Evolutionary conservation across 2,888 invertebrate species (phyloP).

Genomic region (Meganola albula): DNA sequence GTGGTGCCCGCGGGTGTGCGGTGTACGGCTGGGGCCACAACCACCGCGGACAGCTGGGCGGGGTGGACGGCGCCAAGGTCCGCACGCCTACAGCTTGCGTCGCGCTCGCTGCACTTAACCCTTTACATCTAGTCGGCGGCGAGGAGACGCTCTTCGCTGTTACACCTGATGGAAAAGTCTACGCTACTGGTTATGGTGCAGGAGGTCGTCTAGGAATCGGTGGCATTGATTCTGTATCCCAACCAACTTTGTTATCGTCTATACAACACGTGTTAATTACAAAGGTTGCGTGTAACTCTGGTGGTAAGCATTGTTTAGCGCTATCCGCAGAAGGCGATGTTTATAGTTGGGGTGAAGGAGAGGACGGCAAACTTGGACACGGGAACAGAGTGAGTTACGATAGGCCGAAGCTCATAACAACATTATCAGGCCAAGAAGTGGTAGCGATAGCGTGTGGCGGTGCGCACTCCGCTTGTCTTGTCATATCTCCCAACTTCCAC

Average conservation of each 20-base stretch:
- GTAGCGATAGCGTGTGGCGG: slow-evolving; percentile 96
- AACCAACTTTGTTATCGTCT: slow-evolving; percentile 93
- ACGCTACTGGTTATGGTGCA: slow-evolving; percentile 94
- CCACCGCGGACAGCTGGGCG: slow-evolving; percentile 96
- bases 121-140: slow-evolving; percentile 93
- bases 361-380: slow-evolving; percentile 95
- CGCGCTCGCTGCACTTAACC: slow-evolving; percentile 89
- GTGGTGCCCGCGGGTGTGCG: slow-evolving; percentile 89
- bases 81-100: slow-evolving; percentile 94
- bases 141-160: slow-evolving; percentile 97
- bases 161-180: slow-evolving; percentile 95
- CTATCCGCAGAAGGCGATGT: slow-evolving; percentile 95
- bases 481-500: too few species aligned
- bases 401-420: slow-evolving; percentile 91
- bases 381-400: slow-evolving; percentile 91
- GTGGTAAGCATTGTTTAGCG: slow-evolving; percentile 96
- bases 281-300: slow-evolving; percentile 97
- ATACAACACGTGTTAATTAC: slow-evolving; percentile 95
- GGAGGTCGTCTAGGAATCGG: slow-evolving; percentile 95
- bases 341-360: slow-evolving; percentile 98
- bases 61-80: slow-evolving; percentile 95
- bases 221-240: slow-evolving; percentile 92
- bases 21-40: slow-evolving; percentile 98
- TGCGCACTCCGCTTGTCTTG: slow-evolving; percentile 95
- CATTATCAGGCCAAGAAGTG: slow-evolving; percentile 91